These are phyloP conservation scores for Microctenopoma stevenorrisi DNA, from an alignment of 2,797 vertebrate species.

Conservation along the genomic window DNA sequence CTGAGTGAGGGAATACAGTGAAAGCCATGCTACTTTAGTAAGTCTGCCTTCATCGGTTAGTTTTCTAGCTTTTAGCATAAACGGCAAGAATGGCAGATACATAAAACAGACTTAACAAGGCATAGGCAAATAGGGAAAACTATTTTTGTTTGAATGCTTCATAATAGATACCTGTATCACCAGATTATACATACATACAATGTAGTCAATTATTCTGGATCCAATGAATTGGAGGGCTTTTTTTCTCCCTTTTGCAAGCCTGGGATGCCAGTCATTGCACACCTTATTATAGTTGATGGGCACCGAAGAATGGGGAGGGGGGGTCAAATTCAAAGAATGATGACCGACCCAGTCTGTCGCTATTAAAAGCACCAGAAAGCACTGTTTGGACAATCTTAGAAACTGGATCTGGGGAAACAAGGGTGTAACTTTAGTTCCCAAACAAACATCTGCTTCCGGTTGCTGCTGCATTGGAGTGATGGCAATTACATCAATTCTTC, in stretches of 20 bases:
- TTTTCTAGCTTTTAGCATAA: slow-evolving; percentile 5
- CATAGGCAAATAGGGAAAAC: background rate
- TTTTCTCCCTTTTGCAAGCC: slow-evolving; percentile 68
- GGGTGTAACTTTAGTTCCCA: slow-evolving; percentile 74
- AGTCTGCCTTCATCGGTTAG: slow-evolving; percentile 6
- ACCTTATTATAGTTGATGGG: slow-evolving; percentile 84
- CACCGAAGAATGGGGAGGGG: slow-evolving; percentile 39
- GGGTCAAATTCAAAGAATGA: slow-evolving; percentile 84
- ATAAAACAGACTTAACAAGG: slow-evolving; percentile 32
- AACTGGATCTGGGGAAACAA: slow-evolving; percentile 78
- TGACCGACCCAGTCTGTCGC: slow-evolving; percentile 78
- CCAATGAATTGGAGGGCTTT: slow-evolving; percentile 56
- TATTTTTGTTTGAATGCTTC: slow-evolving; percentile 7
- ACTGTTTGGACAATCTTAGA: slow-evolving; percentile 79
- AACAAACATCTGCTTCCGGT: slow-evolving; percentile 74
- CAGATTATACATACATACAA: slow-evolving; percentile 24
- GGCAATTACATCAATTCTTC: slow-evolving; percentile 79
- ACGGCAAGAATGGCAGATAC: slow-evolving; percentile 8
- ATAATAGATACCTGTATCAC: slow-evolving; percentile 32
- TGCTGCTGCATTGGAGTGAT: slow-evolving; percentile 61
- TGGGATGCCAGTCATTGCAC: slow-evolving; percentile 79
- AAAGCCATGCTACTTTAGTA: slow-evolving; percentile 10
- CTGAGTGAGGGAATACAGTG: slow-evolving; percentile 7
- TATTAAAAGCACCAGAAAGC: slow-evolving; percentile 81
- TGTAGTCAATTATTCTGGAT: slow-evolving; percentile 37